Evolutionary conservation across 2,113 vertebrate genomes (phyloP).

Genomic region (Passer domesticus): DNA sequence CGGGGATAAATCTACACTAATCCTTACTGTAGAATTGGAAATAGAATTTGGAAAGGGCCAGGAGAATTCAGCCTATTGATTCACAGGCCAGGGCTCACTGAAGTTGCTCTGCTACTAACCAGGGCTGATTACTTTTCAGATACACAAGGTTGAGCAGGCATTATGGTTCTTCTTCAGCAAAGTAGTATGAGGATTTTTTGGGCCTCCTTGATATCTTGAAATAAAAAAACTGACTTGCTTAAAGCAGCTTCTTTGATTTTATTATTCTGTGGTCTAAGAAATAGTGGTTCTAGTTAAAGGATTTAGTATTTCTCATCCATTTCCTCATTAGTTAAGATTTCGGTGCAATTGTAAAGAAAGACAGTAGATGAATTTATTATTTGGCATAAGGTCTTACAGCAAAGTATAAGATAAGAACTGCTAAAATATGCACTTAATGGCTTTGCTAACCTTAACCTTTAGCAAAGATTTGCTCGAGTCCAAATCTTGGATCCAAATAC

Average conservation of each 20-base stretch:
- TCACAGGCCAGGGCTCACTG: slow-evolving; percentile 11
- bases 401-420: not conserved
- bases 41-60: slow-evolving; percentile 35
- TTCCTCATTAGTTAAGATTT: not conserved
- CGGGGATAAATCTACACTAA: slow-evolving; percentile 37
- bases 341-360: not conserved
- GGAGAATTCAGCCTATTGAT: slow-evolving; percentile 31
- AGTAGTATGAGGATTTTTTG: not conserved
- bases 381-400: not conserved
- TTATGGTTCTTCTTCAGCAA: not conserved
- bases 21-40: slow-evolving; percentile 23
- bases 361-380: not conserved
- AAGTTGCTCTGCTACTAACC: slow-evolving; percentile 8
- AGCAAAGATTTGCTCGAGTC: not conserved
- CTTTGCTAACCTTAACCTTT: not conserved
- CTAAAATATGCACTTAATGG: not conserved
- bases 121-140: slow-evolving; percentile 59
- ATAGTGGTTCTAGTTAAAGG: not conserved
- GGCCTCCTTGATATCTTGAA: not conserved
- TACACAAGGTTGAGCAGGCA: not conserved
- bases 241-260: not conserved
- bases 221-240: not conserved
- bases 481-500: not conserved
- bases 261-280: not conserved
- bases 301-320: not conserved